A percentile compares a stretch with the other conserved stretches of the same genome.
Conservation (phyloP, 2,113 vertebrate species). For the Vicugna pacos region DNA sequence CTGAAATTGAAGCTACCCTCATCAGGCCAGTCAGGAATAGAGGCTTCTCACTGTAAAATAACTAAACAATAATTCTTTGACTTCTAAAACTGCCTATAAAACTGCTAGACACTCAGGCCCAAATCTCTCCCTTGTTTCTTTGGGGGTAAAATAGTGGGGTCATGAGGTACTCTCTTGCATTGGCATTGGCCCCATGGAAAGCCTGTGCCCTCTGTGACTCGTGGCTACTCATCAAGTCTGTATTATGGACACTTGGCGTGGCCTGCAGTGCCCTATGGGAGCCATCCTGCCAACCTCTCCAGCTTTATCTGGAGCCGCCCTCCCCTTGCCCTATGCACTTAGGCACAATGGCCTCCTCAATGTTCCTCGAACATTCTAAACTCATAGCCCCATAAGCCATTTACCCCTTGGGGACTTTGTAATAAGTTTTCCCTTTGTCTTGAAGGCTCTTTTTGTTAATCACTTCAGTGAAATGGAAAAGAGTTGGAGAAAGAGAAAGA, state of each 20-base stretch:
- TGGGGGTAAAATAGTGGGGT: neutral
- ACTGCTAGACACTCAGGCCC: neutral
- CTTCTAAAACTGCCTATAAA: neutral
- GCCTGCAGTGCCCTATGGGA: neutral
- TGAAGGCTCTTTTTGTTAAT: conserved; percentile 2
- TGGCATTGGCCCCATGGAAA: neutral
- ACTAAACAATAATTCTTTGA: neutral
- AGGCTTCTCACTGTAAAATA: neutral
- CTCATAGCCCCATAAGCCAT: neutral
- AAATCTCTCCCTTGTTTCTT: neutral
- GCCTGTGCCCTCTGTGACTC: conserved; percentile 1
- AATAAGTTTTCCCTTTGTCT: conserved; percentile 42
- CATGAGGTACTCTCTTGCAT: neutral
- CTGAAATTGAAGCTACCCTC: neutral
- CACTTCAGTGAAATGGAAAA: conserved; percentile 25
- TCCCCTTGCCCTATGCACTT: conserved; percentile 35
- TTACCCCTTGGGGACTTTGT: neutral
- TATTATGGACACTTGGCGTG: neutral
- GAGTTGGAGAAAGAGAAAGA: neutral
- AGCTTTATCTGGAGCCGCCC: neutral
- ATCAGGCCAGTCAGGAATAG: neutral
- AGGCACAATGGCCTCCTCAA: conserved; percentile 28
- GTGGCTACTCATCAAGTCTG: conserved; percentile 34
- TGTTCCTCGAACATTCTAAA: conserved; percentile 23
- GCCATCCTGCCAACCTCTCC: neutral